Conservation (phyloP, 2,888 invertebrate species). For the Nomada fabriciana region DNA sequence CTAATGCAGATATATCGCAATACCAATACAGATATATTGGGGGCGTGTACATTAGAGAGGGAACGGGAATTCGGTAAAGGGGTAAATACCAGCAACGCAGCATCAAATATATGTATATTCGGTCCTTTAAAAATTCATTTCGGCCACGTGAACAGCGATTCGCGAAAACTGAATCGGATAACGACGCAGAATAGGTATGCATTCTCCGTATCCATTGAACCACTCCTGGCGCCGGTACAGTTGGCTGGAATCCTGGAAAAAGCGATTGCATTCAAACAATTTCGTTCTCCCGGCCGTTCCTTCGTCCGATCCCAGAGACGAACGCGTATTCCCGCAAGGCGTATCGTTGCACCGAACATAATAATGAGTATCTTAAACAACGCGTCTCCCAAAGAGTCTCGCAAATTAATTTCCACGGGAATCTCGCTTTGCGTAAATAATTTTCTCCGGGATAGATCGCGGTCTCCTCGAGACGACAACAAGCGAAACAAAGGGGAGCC, state of each 20-base stretch:
- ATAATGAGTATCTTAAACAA: background rate
- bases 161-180: constrained; percentile 28
- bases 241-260: constrained; percentile 34
- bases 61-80: too few species aligned
- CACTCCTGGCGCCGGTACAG: constrained; percentile 50
- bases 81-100: too few species aligned
- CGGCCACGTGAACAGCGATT: constrained; percentile 3
- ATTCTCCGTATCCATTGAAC: constrained; percentile 18
- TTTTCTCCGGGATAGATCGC: constrained; percentile 3
- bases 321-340: background rate
- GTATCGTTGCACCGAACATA: constrained; percentile 7
- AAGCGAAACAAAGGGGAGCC: background rate
- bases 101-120: too few species aligned
- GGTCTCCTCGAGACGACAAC: background rate
- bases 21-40: too few species aligned
- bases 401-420: constrained; percentile 3
- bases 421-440: constrained; percentile 9
- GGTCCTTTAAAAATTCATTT: background rate
- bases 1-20: too few species aligned
- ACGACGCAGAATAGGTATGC: constrained; percentile 13
- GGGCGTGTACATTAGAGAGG: too few species aligned
- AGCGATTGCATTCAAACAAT: constrained; percentile 36
- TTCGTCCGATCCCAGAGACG: background rate
- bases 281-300: background rate
- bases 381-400: background rate